phyloP scores from a whole-genome alignment of 2,113 vertebrate species.

The Microcebus murinus region DNA sequence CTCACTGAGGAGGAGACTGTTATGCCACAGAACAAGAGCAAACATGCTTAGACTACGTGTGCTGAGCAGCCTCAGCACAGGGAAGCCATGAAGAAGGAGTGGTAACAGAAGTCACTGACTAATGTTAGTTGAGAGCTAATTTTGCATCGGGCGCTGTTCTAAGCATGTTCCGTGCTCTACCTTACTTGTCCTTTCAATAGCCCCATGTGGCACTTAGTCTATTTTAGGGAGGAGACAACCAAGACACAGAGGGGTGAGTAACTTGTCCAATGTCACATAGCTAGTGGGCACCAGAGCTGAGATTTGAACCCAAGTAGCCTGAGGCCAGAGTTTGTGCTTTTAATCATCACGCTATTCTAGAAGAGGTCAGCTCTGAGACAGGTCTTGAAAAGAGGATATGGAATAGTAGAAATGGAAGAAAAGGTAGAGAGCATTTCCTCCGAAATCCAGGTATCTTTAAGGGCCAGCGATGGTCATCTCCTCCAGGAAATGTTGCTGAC shows the following conservation, averaged over 20 bases:
- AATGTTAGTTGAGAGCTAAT: background rate
- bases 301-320: background rate
- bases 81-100: background rate
- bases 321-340: background rate
- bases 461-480: background rate
- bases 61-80: background rate
- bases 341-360: background rate
- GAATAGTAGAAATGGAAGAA: background rate
- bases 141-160: background rate
- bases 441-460: background rate
- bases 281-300: background rate
- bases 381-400: background rate
- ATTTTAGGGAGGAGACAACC: background rate
- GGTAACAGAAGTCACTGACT: no score
- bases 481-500: background rate
- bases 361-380: background rate
- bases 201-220: background rate
- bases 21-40: background rate
- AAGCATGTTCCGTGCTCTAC: background rate
- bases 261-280: background rate
- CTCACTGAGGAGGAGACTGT: background rate
- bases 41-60: no score
- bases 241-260: background rate
- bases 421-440: background rate
- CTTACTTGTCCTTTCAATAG: background rate